These are phyloP conservation scores for Apolygus lucorum DNA, from an alignment of 1,140 invertebrate genomes.

Conservation along the genomic window DNA sequence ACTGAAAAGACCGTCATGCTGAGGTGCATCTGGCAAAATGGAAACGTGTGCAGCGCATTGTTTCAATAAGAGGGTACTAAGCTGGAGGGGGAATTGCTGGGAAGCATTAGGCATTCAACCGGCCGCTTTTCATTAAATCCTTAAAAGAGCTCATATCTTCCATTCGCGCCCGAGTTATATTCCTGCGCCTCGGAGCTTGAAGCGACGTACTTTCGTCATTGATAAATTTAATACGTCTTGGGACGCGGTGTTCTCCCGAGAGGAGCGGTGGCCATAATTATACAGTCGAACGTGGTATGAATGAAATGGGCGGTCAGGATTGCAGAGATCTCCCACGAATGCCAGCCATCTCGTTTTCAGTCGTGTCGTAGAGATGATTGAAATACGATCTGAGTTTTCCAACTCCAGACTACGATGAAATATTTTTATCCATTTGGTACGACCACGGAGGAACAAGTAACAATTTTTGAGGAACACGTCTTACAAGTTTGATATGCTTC, in stretches of 20 bases:
- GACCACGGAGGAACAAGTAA: no score
- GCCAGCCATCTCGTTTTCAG: not conserved
- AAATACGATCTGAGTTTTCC: no score
- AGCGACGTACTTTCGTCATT: not conserved
- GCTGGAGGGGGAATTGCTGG: not conserved
- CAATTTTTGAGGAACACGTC: no score
- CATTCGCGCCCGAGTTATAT: constrained; percentile 3
- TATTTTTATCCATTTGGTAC: no score
- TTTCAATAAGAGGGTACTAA: constrained; percentile 4
- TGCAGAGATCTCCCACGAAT: no score
- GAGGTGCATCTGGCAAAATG: not conserved
- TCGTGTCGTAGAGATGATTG: no score
- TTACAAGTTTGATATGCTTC: no score
- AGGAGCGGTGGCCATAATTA: not conserved
- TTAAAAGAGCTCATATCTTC: constrained; percentile 14
- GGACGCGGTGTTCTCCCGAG: not conserved
- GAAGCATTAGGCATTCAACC: constrained; percentile 4
- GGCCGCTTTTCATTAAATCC: constrained; percentile 16
- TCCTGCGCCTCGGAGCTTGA: not conserved
- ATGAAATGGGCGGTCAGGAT: not conserved
- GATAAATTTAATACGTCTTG: constrained; percentile 17
- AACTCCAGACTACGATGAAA: no score
- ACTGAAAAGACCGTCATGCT: not conserved
- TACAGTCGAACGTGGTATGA: not conserved
- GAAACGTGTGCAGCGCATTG: constrained; percentile 10